Evolutionary conservation across 2,113 vertebrate genomes (phyloP).

Genomic region (Engystomops pustulosus): DNA sequence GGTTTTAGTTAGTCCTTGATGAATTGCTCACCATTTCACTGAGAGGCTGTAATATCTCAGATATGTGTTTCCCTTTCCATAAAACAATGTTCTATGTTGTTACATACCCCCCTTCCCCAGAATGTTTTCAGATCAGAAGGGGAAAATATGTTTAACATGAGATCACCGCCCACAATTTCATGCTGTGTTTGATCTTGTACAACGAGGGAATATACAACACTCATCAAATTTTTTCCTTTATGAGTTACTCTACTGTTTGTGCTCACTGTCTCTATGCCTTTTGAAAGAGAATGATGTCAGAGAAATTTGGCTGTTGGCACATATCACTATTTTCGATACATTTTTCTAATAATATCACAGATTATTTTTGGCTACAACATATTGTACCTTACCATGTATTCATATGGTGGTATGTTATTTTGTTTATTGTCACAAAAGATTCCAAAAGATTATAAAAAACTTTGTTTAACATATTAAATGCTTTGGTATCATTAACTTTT

Average conservation of each 20-base stretch:
- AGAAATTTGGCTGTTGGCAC: too few relatives aligned
- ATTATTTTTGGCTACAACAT: too few relatives aligned
- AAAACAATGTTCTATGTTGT: background rate
- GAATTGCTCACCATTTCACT: background rate
- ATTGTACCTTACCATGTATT: too few relatives aligned
- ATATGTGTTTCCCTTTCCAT: background rate
- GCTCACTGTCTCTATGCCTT: background rate
- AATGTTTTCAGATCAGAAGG: background rate
- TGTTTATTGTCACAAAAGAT: too few relatives aligned
- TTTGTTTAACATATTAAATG: too few relatives aligned
- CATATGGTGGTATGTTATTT: too few relatives aligned
- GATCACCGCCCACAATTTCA: constrained; percentile 20
- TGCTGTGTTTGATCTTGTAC: constrained; percentile 1
- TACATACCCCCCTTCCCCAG: constrained; percentile 4
- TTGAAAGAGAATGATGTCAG: background rate
- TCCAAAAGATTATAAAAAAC: too few relatives aligned
- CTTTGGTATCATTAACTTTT: too few relatives aligned
- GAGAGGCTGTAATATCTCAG: background rate
- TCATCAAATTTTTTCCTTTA: background rate
- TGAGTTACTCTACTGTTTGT: background rate
- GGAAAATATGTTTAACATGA: constrained; percentile 20
- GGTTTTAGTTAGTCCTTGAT: background rate
- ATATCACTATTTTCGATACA: too few relatives aligned
- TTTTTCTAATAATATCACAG: too few relatives aligned
- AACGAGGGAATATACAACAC: background rate